phyloP scores from a whole-genome alignment of 2,888 invertebrate genomes.

The Apamea monoglypha region DNA sequence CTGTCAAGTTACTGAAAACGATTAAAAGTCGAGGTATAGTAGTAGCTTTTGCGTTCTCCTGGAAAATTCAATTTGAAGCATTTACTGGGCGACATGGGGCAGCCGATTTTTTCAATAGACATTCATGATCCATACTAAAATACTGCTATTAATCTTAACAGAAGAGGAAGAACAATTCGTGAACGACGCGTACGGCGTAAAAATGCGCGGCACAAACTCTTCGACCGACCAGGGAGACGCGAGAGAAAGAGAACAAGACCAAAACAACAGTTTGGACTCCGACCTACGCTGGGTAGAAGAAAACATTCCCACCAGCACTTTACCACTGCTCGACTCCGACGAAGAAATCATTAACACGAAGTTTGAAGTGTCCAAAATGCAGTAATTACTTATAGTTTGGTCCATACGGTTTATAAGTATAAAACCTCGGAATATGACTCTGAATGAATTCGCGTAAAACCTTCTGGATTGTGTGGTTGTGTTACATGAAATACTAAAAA shows the following conservation, averaged over 20 bases:
- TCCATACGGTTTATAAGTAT: neutral
- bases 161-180: conserved; percentile 96
- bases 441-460: neutral
- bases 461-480: neutral
- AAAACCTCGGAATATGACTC: neutral
- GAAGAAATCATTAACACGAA: conserved; percentile 96
- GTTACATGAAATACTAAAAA: conserved; percentile 1
- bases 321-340: conserved; percentile 92
- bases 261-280: conserved; percentile 81
- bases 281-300: conserved; percentile 97
- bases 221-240: conserved; percentile 69
- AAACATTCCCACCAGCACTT: conserved; percentile 95
- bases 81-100: no score
- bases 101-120: neutral
- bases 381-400: conserved; percentile 87
- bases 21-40: no score
- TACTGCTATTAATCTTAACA: conserved; percentile 56
- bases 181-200: conserved; percentile 96
- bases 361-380: conserved; percentile 97
- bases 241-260: conserved; percentile 68
- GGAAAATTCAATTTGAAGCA: no score
- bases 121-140: neutral
- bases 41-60: no score
- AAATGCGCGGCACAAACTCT: conserved; percentile 91
- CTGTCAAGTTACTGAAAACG: no score